Base-by-base conservation (phyloP, 92 coral and sea anemone species). In the Epizoanthus fatuus region DNA sequence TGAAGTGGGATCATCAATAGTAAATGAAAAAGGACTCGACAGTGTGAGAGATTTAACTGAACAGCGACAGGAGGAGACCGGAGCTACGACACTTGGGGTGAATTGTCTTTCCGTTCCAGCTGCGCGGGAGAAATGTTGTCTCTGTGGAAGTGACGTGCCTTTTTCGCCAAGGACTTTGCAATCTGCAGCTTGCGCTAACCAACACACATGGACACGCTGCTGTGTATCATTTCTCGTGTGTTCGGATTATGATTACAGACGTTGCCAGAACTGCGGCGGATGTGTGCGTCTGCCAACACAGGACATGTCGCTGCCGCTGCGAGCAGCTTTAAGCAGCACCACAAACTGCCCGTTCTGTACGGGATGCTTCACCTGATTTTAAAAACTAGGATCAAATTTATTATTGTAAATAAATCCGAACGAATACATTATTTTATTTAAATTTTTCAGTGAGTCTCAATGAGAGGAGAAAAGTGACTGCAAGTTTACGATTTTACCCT, bases 121-220 rank as follows among this genome's bases (percentile, higher is more conserved):
- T 0, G 17, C 60, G 0, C 75, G 90, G 29, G 93, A 89, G 86
- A 55, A 16, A 37, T 89, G 93, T 22, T 57, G 55, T 37, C 5
- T 86, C 7, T 89, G 93, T 16, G 70, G 88, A 16, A 63, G 83
- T 85, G 71, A 52, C 15, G 75, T 79, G 7, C 82, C 93, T 42
- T 11, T 89, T 19, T 77, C 71, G n/a, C 65, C 40, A 17, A 81
- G 79, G 56, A 86, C 74, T 69, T n/a, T 67, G 40, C 49, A 42
- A 16, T 64, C 63, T 9, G 90, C 91, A 58, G 77, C 81, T 15
- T 89, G 93, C 56, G 71, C 54, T 38, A 89, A 86, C 76, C 86
- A 84, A 0, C 93, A 89, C 71, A 63, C 72, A 40, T 89, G 86
- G 93, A 62, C 44, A 63, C 93, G 93, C 14, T 89, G 93, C 12